Evolutionary conservation across 2,113 vertebrate species (phyloP).

Genomic region (Gavia stellata): DNA sequence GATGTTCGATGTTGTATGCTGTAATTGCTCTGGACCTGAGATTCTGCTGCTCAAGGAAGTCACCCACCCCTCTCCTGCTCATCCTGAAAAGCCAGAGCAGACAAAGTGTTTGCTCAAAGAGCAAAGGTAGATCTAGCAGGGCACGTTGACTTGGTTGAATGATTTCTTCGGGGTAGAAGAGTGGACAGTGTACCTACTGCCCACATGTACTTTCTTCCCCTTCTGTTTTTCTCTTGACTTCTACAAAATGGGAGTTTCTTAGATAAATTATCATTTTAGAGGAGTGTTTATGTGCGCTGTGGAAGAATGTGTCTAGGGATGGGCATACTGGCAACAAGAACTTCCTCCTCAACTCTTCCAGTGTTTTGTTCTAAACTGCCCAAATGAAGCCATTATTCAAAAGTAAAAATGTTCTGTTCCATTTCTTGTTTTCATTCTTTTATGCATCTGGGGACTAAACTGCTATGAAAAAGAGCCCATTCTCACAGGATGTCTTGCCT

Average conservation of each 20-base stretch:
- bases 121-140: neutral
- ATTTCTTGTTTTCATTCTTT: slow-evolving; percentile 59
- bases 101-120: neutral
- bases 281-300: neutral
- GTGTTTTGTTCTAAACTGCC: neutral
- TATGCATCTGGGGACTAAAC: slow-evolving; percentile 23
- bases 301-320: slow-evolving; percentile 46
- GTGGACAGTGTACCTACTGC: neutral
- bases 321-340: slow-evolving; percentile 27
- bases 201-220: neutral
- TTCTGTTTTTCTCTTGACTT: neutral
- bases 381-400: slow-evolving; percentile 35
- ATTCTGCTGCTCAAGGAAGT: neutral
- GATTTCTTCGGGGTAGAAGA: neutral
- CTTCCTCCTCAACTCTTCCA: slow-evolving; percentile 11
- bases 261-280: slow-evolving; percentile 20
- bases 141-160: neutral
- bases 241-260: neutral
- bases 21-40: neutral
- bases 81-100: neutral
- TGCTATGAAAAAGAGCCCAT: slow-evolving; percentile 54
- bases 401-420: slow-evolving; percentile 55
- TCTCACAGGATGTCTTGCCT: slow-evolving; percentile 62
- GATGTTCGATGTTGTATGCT: neutral
- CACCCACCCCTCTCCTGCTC: neutral